These are phyloP conservation scores for Thymelicus acteon DNA, from an alignment of 2,888 invertebrate species.

Conservation along the genomic window DNA sequence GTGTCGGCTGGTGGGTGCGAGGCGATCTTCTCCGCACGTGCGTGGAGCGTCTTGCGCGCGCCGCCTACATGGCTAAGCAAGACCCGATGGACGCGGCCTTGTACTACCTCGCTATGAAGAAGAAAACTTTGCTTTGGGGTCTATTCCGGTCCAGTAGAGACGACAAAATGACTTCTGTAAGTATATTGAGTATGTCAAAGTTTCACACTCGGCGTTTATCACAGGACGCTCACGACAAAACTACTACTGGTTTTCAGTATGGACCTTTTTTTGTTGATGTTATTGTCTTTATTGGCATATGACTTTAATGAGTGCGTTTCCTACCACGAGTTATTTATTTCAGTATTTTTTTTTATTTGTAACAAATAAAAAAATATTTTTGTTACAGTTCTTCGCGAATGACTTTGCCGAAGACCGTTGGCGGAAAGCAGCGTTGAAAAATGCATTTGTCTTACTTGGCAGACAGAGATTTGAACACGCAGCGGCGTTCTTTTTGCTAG, in stretches of 20 bases:
- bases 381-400: constrained; percentile 93
- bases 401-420: constrained; percentile 97
- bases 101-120: constrained; percentile 99
- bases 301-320: neutral
- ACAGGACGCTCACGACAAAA: neutral
- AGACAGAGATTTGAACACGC: constrained; percentile 99
- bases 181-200: constrained; percentile 37
- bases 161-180: constrained; percentile 92
- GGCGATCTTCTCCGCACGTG: constrained; percentile 92
- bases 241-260: too few species aligned
- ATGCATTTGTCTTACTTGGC: constrained; percentile 98
- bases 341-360: neutral
- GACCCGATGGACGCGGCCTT: constrained; percentile 99
- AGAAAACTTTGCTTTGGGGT: constrained; percentile 98
- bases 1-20: constrained; percentile 98
- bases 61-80: constrained; percentile 95
- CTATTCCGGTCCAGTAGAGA: constrained; percentile 95
- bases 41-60: constrained; percentile 97
- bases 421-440: constrained; percentile 98
- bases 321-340: neutral
- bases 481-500: constrained; percentile 98
- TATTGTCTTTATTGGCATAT: too few species aligned
- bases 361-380: neutral
- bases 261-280: too few species aligned
- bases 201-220: neutral